phyloP scores from a whole-genome alignment of 92 coral and sea anemone genomes.

The Umimayanthus chanpuru region DNA sequence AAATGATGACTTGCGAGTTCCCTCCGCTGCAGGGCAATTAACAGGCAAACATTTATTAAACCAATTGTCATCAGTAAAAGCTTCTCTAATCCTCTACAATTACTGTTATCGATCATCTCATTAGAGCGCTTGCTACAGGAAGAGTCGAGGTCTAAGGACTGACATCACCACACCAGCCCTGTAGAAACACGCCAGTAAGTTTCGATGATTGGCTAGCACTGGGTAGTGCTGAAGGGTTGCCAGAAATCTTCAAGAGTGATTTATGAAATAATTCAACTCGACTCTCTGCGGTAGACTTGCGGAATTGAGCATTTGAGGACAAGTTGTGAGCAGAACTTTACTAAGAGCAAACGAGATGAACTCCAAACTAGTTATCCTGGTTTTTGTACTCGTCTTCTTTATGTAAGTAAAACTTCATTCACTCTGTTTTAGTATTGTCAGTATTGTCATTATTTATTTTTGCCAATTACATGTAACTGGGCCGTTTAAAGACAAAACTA shows the following conservation, averaged over 20 bases:
- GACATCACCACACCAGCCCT: conserved; percentile 22
- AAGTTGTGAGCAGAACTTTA: conserved; percentile 13
- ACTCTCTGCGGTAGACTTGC: conserved; percentile 45
- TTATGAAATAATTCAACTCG: conserved; percentile 33
- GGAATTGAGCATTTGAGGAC: conserved; percentile 22
- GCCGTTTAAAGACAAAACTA: not conserved
- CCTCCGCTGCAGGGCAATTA: conserved; percentile 36
- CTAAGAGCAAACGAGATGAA: conserved; percentile 21
- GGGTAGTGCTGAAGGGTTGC: conserved; percentile 27
- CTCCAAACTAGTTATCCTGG: not conserved
- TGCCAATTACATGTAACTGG: conserved; percentile 7
- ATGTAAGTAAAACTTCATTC: conserved; percentile 17
- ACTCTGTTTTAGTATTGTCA: not conserved
- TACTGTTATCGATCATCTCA: conserved; percentile 53
- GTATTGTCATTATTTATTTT: not conserved
- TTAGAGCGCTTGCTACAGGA: conserved; percentile 42
- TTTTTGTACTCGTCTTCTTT: conserved; percentile 14
- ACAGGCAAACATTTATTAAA: conserved; percentile 49
- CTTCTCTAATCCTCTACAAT: conserved; percentile 46
- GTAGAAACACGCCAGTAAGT: conserved; percentile 21
- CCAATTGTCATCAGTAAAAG: conserved; percentile 50
- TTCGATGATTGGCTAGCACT: conserved; percentile 32
- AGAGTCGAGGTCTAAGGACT: conserved; percentile 34
- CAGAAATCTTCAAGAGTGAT: conserved; percentile 40
- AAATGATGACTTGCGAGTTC: conserved; percentile 33